Evolutionary conservation across 2,113 vertebrate species (phyloP), one percentile per base, ranked within the genome.

Genomic region (Lophochroa leadbeateri): DNA sequence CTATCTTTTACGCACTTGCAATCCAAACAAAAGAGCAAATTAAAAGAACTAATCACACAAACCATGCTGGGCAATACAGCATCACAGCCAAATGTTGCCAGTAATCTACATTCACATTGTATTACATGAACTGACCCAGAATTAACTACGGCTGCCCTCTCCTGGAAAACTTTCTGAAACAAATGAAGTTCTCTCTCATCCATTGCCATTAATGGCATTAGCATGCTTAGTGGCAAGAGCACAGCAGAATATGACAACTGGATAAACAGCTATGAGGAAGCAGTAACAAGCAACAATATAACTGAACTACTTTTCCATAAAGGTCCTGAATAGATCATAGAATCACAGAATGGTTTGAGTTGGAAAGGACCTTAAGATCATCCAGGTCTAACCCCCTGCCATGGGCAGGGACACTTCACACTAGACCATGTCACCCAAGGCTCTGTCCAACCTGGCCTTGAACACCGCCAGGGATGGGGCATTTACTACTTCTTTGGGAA

Each of bases 71-170:
- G 82, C 79, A 86, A 86, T 8, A 63, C 78, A 96, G 86, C 2
- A 0, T 81, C 7, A 4, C 52, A 82, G 93, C 68, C 57, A 84
- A 97, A 91, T 0, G 10, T 64, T 94, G 92, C 65, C 63, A 71
- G 77, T 25, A 91, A 95, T 96, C 91, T 61, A 43, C 17, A 95
- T 90, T 91, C 94, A 77, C 72, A 70, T 41, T 70, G 76, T 68
- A 65, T 43, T 57, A 41, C 50, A 87, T 5, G 72, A 91, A 76
- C 55, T 96, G 84, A 94, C 93, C 92, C 90, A 91, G 85, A 96
- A 97, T 94, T 96, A 97, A 96, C 95, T 70, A 55, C 82, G 91
- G 90, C 91, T 97, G 95, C 95, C 83, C 88, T 86, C 92, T 92
- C 85, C 94, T 94, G 90, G 85, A 94, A 95, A 95, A 88, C 57